These are phyloP conservation scores for Drosophila carrolli DNA, from an alignment of 1,140 invertebrate genomes.

Conservation along the genomic window DNA sequence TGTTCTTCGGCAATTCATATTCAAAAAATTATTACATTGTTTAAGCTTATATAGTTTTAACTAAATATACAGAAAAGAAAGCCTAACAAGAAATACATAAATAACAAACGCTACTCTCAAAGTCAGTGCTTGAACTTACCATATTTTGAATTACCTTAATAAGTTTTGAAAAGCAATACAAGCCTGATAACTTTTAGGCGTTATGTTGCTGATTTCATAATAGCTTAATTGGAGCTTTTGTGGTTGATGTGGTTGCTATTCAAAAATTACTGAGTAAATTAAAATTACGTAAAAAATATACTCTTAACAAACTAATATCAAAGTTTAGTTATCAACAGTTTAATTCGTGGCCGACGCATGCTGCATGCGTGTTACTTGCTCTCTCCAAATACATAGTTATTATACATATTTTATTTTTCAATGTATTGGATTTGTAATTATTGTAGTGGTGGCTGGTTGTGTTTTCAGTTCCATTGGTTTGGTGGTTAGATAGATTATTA, in stretches of 20 bases:
- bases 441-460: slow-evolving; percentile 18
- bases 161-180: slow-evolving; percentile 11
- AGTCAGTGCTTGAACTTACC: slow-evolving; percentile 1
- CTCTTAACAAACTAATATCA: slow-evolving; percentile 91
- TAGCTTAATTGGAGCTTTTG: slow-evolving; percentile 20
- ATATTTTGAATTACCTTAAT: slow-evolving; percentile 12
- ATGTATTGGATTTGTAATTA: slow-evolving; percentile 5
- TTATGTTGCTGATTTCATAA: slow-evolving; percentile 1
- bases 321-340: slow-evolving; percentile 89
- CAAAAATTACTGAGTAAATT: slow-evolving; percentile 63
- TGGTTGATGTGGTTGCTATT: slow-evolving; percentile 42
- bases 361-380: slow-evolving; percentile 84
- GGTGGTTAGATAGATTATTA: slow-evolving; percentile 30
- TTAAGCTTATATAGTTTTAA: slow-evolving; percentile 24
- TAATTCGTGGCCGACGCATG: slow-evolving; percentile 76
- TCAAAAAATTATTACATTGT: slow-evolving; percentile 29
- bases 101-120: slow-evolving; percentile 2
- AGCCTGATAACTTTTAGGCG: slow-evolving; percentile 7
- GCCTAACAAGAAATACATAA: slow-evolving; percentile 10
- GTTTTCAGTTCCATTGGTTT: slow-evolving; percentile 35
- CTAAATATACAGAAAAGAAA: slow-evolving; percentile 4
- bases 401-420: slow-evolving; percentile 10
- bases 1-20: slow-evolving; percentile 39
- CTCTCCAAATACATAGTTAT: slow-evolving; percentile 62
- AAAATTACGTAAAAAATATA: slow-evolving; percentile 74